phyloP scores from a whole-genome alignment of 2,113 vertebrate genomes.

The Castor canadensis region DNA sequence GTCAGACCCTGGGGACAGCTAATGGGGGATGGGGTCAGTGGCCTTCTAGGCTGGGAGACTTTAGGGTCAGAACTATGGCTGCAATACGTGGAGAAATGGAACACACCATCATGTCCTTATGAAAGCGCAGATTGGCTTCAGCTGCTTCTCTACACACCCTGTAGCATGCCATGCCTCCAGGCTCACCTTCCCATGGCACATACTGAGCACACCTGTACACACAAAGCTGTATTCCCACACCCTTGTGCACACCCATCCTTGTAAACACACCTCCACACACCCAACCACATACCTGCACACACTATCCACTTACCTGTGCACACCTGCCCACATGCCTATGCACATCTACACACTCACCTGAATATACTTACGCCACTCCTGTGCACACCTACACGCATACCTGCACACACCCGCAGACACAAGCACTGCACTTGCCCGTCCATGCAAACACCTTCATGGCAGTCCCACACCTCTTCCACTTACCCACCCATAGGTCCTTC shows the following conservation, averaged over 20 bases:
- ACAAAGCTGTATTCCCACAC: background rate
- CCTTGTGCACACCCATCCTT: background rate
- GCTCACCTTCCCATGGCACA: too few species aligned
- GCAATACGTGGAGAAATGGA: background rate
- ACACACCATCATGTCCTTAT: fast-evolving
- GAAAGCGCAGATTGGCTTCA: background rate
- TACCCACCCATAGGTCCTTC: background rate
- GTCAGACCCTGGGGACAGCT: background rate
- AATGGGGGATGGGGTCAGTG: background rate
- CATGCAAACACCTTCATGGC: background rate
- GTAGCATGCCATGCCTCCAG: fast-evolving
- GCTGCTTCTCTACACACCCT: background rate
- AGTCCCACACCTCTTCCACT: background rate
- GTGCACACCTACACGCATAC: background rate
- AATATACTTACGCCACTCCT: background rate
- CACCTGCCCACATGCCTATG: background rate
- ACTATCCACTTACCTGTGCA: background rate
- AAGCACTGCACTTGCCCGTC: background rate
- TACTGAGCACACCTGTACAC: background rate
- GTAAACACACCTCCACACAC: too few species aligned
- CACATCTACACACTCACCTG: background rate
- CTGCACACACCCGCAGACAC: background rate
- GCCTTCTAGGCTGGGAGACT: background rate
- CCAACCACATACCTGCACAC: background rate
- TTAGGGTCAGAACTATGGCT: background rate